Base-by-base conservation (phyloP, 2,113 vertebrate species). In the Montifringilla adamsi region DNA sequence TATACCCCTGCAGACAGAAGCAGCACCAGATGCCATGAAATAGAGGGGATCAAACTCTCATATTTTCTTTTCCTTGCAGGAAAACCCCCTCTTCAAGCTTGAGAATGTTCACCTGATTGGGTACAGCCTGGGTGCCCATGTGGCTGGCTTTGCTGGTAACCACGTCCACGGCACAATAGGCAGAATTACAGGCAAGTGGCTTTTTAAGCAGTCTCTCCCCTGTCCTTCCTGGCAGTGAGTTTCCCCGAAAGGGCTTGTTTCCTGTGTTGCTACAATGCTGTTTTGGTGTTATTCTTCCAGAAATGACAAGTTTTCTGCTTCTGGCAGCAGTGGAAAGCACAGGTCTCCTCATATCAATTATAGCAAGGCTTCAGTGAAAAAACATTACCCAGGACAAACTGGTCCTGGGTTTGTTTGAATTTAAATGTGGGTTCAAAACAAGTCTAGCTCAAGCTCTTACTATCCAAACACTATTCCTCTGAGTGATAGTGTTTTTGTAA, bases 41-140 rank as follows among this genome's bases (percentile, higher is more conserved):
- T 4, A 6, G 15, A 17, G 23, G 7, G 27, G 4, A 14, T 10
- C 31, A 59, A 77, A 47, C 47, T 24, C 55, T 20, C 15, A 0
- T 23, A 6, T 26, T 16, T 26, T 30, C 44, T 68, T 50, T 70
- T 39, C 30, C 28, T 70, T 91, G 85, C 97, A 99, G 99, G 98
- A 98, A 44, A 98, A 99, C 72, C 95, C 97, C 0, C 96, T 94
- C 15, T 97, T 99, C 59, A 97, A 97, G 55, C 97, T 99, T 2
- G 46, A 97, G 69, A 98, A 99, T 0, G 98, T 99, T 59, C 99
- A 99, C 91, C 96, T 99, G 92, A 99, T 99, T 4, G 99, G 99
- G 84, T 99, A 99, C 96, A 99, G 99, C 96, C 98, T 99, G 10
- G 99, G 99, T 0, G 99, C 99, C 10, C 99, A 99, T 0, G 99